Evolutionary conservation across 2,888 invertebrate genomes (phyloP).

Genomic region (Nemotelus nigrinus): DNA sequence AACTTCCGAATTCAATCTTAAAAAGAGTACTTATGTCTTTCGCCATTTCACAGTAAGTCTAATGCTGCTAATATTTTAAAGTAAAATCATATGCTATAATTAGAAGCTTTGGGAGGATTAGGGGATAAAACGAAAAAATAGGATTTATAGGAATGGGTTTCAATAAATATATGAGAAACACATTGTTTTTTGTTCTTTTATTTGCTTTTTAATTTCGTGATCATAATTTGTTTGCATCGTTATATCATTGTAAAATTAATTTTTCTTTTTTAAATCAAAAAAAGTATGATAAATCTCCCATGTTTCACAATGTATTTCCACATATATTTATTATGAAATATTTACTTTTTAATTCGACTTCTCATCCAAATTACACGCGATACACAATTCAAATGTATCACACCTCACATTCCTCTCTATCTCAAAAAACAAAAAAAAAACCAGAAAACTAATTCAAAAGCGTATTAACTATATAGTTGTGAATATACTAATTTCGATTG

Average conservation of each 20-base stretch:
- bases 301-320: constrained; percentile 66
- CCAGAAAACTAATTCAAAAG: constrained; percentile 14
- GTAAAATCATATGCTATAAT: background rate
- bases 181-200: constrained; percentile 54
- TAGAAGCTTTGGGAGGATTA: constrained; percentile 31
- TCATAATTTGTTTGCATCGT: constrained; percentile 40
- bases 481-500: background rate
- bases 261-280: constrained; percentile 32
- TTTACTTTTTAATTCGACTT: background rate
- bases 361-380: constrained; percentile 29
- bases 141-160: constrained; percentile 48
- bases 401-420: constrained; percentile 28
- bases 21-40: too few relatives aligned
- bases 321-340: constrained; percentile 57
- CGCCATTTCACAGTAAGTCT: too few relatives aligned
- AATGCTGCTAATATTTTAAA: too few relatives aligned
- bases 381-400: constrained; percentile 41
- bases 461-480: too few relatives aligned
- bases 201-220: constrained; percentile 43
- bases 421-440: background rate
- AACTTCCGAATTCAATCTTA: too few relatives aligned
- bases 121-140: constrained; percentile 50
- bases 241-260: constrained; percentile 34
- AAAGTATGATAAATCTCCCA: constrained; percentile 56
- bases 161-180: constrained; percentile 57